These are phyloP conservation scores for Oasisia sp. DNA, from an alignment of 2,888 invertebrate species.

Conservation along the genomic window DNA sequence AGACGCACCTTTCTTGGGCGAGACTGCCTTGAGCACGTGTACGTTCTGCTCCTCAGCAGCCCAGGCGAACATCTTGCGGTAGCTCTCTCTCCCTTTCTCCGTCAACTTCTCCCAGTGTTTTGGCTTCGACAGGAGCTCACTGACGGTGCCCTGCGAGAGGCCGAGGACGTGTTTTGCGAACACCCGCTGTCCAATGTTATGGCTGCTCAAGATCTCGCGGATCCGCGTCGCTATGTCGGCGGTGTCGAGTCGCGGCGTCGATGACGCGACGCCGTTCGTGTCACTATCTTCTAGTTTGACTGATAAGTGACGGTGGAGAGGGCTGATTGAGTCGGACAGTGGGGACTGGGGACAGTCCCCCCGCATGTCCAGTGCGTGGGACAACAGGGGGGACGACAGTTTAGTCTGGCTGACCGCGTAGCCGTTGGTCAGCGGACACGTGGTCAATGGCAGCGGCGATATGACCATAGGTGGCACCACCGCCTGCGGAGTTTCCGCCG, in stretches of 20 bases:
- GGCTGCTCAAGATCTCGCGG: conserved; percentile 91
- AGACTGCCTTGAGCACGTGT: conserved; percentile 95
- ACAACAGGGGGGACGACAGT: not conserved
- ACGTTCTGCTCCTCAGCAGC: conserved; percentile 97
- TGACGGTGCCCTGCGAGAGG: conserved; percentile 94
- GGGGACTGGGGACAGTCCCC: not conserved
- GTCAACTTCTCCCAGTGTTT: conserved; percentile 99
- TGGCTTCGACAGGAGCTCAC: conserved; percentile 96
- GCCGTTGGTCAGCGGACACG: not conserved
- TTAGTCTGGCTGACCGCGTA: not conserved
- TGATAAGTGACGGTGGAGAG: not conserved
- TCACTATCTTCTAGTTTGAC: not conserved
- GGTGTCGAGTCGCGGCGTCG: conserved; percentile 77
- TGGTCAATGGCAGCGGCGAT: not conserved
- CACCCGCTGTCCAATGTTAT: conserved; percentile 97
- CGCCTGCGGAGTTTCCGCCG: not conserved
- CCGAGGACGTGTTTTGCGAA: conserved; percentile 99
- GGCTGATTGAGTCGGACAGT: not conserved
- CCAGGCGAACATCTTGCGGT: conserved; percentile 99
- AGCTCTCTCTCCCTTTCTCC: conserved; percentile 98
- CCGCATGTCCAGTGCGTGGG: conserved; percentile 2
- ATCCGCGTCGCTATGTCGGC: conserved; percentile 90
- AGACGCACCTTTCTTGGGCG: conserved; percentile 69
- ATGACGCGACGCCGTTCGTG: not conserved
- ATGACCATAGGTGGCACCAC: not conserved